Evolutionary conservation across 2,113 vertebrate genomes (phyloP).

Genomic region (Xyrauchen texanus): DNA sequence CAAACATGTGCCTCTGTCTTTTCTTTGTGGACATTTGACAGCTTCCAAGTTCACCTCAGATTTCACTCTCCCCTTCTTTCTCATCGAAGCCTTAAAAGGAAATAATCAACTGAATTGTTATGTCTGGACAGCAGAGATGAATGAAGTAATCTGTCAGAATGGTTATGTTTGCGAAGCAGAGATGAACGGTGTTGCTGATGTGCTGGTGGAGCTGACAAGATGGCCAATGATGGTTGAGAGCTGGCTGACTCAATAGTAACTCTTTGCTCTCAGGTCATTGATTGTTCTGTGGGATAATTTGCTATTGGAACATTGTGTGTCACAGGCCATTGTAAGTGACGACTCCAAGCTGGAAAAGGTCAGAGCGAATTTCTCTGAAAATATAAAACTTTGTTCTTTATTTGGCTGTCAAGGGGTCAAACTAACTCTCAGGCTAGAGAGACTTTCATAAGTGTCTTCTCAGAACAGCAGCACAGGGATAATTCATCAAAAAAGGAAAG

Average conservation of each 20-base stretch:
- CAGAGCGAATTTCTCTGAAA: conserved; percentile 39
- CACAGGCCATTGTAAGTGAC: conserved; percentile 38
- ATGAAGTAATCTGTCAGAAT: conserved; percentile 26
- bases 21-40: background rate
- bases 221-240: too few species aligned
- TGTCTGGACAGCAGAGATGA: conserved; percentile 15
- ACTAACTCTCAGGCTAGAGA: background rate
- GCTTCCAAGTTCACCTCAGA: conserved; percentile 1
- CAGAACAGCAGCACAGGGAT: background rate
- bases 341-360: conserved; percentile 29
- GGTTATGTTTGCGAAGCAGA: background rate
- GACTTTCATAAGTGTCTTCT: background rate
- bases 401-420: conserved; percentile 8
- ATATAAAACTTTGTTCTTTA: conserved; percentile 24
- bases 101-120: conserved; percentile 17
- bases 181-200: conserved; percentile 17
- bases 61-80: conserved; percentile 41
- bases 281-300: conserved; percentile 44
- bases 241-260: conserved; percentile 7
- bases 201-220: too few species aligned
- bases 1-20: background rate
- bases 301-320: conserved; percentile 38
- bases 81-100: conserved; percentile 49
- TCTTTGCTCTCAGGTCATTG: conserved; percentile 43
- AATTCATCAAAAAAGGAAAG: too few species aligned